A percentile compares a stretch with the other conserved stretches of the same genome.
phyloP scores from a whole-genome alignment of 2,888 invertebrate genomes.

The Orchesella flavescens region DNA sequence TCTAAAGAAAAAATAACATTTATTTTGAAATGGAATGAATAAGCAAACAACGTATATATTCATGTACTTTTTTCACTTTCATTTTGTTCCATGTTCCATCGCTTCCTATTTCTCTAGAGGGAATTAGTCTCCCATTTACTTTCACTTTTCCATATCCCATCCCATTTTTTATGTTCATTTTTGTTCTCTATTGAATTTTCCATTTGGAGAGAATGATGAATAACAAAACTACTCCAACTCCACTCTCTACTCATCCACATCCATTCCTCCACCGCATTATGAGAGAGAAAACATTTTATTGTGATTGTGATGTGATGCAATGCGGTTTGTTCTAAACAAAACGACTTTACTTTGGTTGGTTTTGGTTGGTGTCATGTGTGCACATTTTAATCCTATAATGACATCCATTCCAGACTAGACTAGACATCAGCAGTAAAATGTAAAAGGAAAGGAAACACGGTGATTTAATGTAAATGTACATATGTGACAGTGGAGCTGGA shows the following conservation, averaged over 20 bases:
- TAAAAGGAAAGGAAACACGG: not conserved
- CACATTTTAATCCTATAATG: not conserved
- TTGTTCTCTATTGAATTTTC: too few relatives aligned
- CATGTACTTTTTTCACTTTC: too few relatives aligned
- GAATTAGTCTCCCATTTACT: not conserved
- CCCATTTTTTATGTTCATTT: not conserved
- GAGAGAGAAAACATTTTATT: too few relatives aligned
- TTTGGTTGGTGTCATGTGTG: not conserved
- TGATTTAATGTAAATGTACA: slow-evolving; percentile 6
- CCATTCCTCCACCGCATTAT: too few relatives aligned
- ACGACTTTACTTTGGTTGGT: slow-evolving; percentile 9
- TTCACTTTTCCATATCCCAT: not conserved
- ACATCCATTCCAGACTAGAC: not conserved
- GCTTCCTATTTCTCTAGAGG: not conserved
- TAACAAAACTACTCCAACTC: too few relatives aligned
- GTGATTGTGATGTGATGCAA: slow-evolving; percentile 26
- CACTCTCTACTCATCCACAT: too few relatives aligned
- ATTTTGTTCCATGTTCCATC: too few relatives aligned
- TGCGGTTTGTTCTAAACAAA: slow-evolving; percentile 8
- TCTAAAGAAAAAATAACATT: too few relatives aligned
- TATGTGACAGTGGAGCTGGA: not conserved
- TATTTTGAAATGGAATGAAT: too few relatives aligned
- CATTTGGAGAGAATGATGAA: too few relatives aligned
- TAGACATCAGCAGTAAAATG: too few relatives aligned
- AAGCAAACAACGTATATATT: too few relatives aligned